Conservation (phyloP, 1,140 invertebrate species). For the Neelides sp. region DNA sequence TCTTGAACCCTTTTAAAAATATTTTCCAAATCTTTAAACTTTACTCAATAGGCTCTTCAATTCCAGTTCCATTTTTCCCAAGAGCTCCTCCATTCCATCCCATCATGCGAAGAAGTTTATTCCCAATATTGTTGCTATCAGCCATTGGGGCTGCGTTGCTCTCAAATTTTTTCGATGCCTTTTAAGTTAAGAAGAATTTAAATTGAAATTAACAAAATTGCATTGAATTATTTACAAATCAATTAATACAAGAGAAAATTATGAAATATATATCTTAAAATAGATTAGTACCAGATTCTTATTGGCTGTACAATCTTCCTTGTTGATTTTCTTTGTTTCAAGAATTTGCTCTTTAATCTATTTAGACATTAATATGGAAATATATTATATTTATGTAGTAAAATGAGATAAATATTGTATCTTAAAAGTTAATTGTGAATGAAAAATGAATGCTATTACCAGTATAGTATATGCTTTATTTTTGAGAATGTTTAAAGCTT, state of each 20-base stretch:
- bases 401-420: not conserved
- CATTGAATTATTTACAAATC: too few species aligned
- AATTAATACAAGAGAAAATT: too few species aligned
- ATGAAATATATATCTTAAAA: too few species aligned
- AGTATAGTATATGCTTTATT: slow-evolving; percentile 44
- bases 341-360: not conserved
- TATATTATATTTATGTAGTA: not conserved
- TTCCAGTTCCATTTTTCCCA: slow-evolving; percentile 53
- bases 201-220: too few species aligned
- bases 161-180: too few species aligned
- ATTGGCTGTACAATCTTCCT: not conserved
- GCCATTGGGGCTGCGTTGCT: slow-evolving; percentile 30
- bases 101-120: slow-evolving; percentile 61
- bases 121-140: slow-evolving; percentile 43
- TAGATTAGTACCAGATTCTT: too few species aligned
- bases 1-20: not conserved
- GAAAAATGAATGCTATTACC: slow-evolving; percentile 32
- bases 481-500: slow-evolving; percentile 36
- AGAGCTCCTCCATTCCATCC: slow-evolving; percentile 66
- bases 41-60: slow-evolving; percentile 49
- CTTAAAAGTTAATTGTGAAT: not conserved
- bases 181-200: too few species aligned
- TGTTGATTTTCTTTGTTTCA: not conserved
- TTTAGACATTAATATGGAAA: not conserved
- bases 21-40: slow-evolving; percentile 17